Base-by-base conservation (phyloP, 2,113 vertebrate species). In the Campylomormyrus numenius region DNA sequence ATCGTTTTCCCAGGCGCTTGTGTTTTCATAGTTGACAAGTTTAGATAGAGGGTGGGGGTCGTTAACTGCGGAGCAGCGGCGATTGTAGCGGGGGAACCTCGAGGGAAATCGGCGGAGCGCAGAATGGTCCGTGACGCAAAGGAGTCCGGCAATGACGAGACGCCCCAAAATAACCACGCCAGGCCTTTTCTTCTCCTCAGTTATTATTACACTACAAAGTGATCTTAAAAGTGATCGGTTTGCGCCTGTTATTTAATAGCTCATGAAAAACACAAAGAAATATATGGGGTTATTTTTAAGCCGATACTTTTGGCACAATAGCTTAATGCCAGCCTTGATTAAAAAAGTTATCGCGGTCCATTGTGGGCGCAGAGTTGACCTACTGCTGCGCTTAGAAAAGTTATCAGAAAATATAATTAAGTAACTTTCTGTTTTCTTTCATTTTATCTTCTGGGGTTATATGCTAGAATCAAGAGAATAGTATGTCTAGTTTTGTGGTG, bases 61-160 rank as follows among this genome's bases (percentile, higher is more conserved):
- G 93, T 96, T 96, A 96, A 95, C 95, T 94, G 95, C 94, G 92
- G 94, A 91, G 95, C 88, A 93, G 94, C 95, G 96, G 96, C 95
- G 96, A 95, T 94, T 93, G 95, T 95, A 94, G 96, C 94, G 93
- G 94, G 95, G 93, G 95, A 89, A 93, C 93, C 93, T 94, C 94
- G 93, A 96, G 95, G 95, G 95, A 91, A 97, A 97, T 95, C 93
- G 95, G 94, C 94, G 94, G 92, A 95, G 93, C 93, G 93, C 94
- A 96, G 95, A 96, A 96, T 95, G 95, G 94, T 94, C 93, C 92
- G 94, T 98, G 97, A 97, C 96, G 97, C 96, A 97, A 95, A 96
- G 95, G 95, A 93, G 94, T 94, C 94, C 92, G 94, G 94, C 94
- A 95, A 95, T 98, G 97, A 98, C 96, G 96, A 95, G 96, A 94